Conservation (phyloP, 2,888 invertebrate species). For the Blera fallax region DNA sequence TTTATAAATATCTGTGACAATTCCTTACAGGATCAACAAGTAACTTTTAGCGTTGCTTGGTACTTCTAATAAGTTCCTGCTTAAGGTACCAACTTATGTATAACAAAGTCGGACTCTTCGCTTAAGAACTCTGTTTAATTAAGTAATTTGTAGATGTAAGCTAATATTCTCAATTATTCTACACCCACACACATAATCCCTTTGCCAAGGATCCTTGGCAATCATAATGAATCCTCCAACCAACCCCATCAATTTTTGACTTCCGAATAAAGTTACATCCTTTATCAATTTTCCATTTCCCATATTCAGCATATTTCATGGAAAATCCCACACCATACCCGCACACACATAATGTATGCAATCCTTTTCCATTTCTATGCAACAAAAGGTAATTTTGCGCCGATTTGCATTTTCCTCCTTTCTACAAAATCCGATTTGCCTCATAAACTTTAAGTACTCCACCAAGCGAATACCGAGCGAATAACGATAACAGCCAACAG, state of each 20-base stretch:
- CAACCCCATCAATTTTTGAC: background rate
- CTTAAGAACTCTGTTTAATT: too few relatives aligned
- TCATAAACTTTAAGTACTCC: conserved; percentile 40
- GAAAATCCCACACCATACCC: background rate
- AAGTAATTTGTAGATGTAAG: too few relatives aligned
- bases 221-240: background rate
- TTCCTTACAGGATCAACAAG: too few relatives aligned
- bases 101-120: too few relatives aligned
- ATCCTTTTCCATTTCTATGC: conserved; percentile 30
- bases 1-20: too few relatives aligned
- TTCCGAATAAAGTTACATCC: background rate
- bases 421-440: conserved; percentile 50
- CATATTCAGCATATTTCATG: background rate
- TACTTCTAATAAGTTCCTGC: too few relatives aligned
- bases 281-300: background rate
- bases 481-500: background rate
- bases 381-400: conserved; percentile 51
- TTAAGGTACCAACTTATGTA: too few relatives aligned
- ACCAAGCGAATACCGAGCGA: conserved; percentile 15
- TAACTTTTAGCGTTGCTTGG: too few relatives aligned
- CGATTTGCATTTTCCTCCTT: conserved; percentile 34
- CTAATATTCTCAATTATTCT: too few relatives aligned
- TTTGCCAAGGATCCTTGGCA: background rate
- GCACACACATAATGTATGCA: background rate
- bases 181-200: too few relatives aligned